phyloP scores from a whole-genome alignment of 1,140 invertebrate species.

The Orussus abietinus region DNA sequence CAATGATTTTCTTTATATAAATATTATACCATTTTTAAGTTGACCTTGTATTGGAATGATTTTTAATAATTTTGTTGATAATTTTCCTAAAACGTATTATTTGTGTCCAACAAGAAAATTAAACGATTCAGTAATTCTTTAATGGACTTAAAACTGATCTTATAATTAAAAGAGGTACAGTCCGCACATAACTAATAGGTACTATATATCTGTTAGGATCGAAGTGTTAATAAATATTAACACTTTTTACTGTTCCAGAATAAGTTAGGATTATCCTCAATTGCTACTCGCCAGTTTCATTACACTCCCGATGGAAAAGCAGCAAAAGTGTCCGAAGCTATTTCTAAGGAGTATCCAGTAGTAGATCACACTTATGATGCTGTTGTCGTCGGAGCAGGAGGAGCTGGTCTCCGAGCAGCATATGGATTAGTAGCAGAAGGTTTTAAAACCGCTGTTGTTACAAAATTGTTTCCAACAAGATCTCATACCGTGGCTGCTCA shows the following conservation, averaged over 20 bases:
- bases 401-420: conserved; percentile 91
- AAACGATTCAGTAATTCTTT: too few species aligned
- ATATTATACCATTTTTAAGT: too few species aligned
- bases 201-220: too few species aligned
- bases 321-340: conserved; percentile 38
- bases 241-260: conserved; percentile 35
- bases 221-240: too few species aligned
- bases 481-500: conserved; percentile 98
- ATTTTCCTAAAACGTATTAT: too few species aligned
- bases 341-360: conserved; percentile 69
- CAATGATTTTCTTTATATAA: too few species aligned
- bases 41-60: too few species aligned
- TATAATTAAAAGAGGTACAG: too few species aligned
- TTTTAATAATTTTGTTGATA: too few species aligned
- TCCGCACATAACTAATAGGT: too few species aligned
- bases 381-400: conserved; percentile 95
- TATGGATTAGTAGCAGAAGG: conserved; percentile 95
- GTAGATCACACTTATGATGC: conserved; percentile 97
- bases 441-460: conserved; percentile 95
- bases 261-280: conserved; percentile 38
- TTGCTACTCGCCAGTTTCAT: conserved; percentile 38
- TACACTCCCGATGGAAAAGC: conserved; percentile 39
- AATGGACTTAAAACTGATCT: too few species aligned
- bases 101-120: too few species aligned
- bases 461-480: conserved; percentile 96